Conservation (phyloP, 2,797 vertebrate genomes). For the Anguilla marmorata region DNA sequence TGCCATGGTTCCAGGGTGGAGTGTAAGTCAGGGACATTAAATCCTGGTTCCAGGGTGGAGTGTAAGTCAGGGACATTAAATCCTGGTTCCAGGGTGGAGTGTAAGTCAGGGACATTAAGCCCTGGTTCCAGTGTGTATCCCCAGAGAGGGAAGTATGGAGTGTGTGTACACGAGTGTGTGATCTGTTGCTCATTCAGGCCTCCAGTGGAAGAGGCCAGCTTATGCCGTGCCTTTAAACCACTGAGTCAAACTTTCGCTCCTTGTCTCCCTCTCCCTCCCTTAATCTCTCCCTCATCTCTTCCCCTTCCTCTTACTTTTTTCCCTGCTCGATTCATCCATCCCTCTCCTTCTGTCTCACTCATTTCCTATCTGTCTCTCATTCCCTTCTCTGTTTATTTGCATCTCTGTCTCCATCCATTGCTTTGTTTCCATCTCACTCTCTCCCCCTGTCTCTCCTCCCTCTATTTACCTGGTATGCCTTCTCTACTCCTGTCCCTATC, state of each 20-base stretch:
- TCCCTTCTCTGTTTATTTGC: not conserved
- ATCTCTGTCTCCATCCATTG: not conserved
- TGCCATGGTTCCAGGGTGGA: not conserved
- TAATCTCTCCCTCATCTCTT: not conserved
- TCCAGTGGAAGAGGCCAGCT: not conserved
- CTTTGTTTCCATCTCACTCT: not conserved
- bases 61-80: not conserved
- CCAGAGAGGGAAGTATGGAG: not conserved
- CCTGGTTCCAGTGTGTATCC: not conserved
- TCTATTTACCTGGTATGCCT: too few species aligned
- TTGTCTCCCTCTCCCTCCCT: not conserved
- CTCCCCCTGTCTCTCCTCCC: not conserved
- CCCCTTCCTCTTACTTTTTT: not conserved
- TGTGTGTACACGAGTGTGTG: not conserved
- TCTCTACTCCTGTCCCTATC: too few species aligned
- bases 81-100: slow-evolving; percentile 7
- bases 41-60: not conserved
- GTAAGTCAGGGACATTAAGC: slow-evolving; percentile 4
- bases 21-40: slow-evolving; percentile 14
- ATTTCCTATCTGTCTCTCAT: not conserved
- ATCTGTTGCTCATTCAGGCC: slow-evolving; percentile 21
- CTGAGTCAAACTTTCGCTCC: slow-evolving; percentile 11
- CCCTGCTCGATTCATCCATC: not conserved
- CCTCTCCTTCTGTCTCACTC: not conserved
- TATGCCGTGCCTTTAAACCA: slow-evolving; percentile 7